Conservation (phyloP, 2,888 invertebrate genomes). For the Brenthis ino region DNA sequence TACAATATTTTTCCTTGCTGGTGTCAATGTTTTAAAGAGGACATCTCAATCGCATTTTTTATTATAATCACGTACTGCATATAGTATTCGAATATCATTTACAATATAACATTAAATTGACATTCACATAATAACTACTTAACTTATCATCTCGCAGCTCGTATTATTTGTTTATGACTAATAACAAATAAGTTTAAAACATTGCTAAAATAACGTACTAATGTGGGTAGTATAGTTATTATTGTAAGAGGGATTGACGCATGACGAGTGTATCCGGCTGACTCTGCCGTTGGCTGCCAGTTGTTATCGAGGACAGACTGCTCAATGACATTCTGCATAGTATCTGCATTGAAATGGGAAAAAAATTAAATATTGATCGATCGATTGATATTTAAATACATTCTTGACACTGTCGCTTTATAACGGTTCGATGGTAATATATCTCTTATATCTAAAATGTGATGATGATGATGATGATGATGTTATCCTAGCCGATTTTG, state of each 20-base stretch:
- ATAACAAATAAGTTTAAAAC: constrained; percentile 3
- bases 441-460: too few species aligned
- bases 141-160: constrained; percentile 69
- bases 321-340: constrained; percentile 78
- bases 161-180: constrained; percentile 46
- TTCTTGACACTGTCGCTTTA: too few species aligned
- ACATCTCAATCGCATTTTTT: constrained; percentile 17
- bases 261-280: constrained; percentile 60
- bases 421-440: too few species aligned
- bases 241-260: constrained; percentile 55
- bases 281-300: constrained; percentile 77
- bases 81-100: constrained; percentile 11
- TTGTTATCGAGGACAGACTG: constrained; percentile 79
- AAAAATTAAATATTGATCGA: too few species aligned
- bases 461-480: too few species aligned
- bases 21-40: too few species aligned
- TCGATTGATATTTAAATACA: too few species aligned
- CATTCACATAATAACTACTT: constrained; percentile 37
- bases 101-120: constrained; percentile 48
- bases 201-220: constrained; percentile 2
- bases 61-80: constrained; percentile 1
- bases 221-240: constrained; percentile 10
- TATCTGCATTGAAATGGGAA: constrained; percentile 54
- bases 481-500: too few species aligned
- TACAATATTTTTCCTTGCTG: too few species aligned